Percentiles rank a stretch among this genome's conserved stretches.
These are phyloP conservation scores for Dissostichus mawsoni DNA, from an alignment of 2,113 vertebrate species.

Conservation along the genomic window DNA sequence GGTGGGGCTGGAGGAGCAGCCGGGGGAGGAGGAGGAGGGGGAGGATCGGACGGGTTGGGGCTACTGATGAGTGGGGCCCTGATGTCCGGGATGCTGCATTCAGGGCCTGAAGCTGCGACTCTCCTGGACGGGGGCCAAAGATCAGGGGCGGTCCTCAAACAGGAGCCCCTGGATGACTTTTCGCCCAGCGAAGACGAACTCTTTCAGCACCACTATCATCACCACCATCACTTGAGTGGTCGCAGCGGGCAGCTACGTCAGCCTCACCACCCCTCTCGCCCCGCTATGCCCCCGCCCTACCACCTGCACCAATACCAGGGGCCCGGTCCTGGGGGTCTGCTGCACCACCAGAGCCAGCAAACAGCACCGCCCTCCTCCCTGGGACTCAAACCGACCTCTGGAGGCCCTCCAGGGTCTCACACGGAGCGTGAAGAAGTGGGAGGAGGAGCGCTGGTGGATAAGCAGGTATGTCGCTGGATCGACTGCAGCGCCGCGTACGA, in stretches of 20 bases:
- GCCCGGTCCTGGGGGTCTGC: slow-evolving; percentile 77
- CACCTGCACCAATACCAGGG: slow-evolving; percentile 89
- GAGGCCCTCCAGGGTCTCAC: slow-evolving; percentile 74
- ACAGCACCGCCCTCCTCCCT: slow-evolving; percentile 73
- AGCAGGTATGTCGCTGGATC: slow-evolving; percentile 96
- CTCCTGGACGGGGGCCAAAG: slow-evolving; percentile 82
- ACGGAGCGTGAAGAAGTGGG: slow-evolving; percentile 78
- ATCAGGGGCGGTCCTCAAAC: slow-evolving; percentile 88
- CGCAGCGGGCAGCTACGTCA: slow-evolving; percentile 80
- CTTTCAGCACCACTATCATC: slow-evolving; percentile 88
- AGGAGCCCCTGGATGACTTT: slow-evolving; percentile 94
- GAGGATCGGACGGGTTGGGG: slow-evolving; percentile 71
- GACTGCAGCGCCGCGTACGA: slow-evolving; percentile 96
- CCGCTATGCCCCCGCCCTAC: slow-evolving; percentile 92
- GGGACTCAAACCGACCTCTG: slow-evolving; percentile 78
- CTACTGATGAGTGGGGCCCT: slow-evolving; percentile 72
- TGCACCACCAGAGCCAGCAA: slow-evolving; percentile 82
- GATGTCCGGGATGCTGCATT: slow-evolving; percentile 71
- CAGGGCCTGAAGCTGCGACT: slow-evolving; percentile 53
- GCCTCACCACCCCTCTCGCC: slow-evolving; percentile 77
- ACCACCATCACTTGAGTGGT: slow-evolving; percentile 83
- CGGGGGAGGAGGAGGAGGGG: slow-evolving; percentile 50
- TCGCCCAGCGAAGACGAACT: slow-evolving; percentile 88
- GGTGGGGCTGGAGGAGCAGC: slow-evolving; percentile 61
- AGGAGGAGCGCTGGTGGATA: slow-evolving; percentile 79